phyloP scores from a whole-genome alignment of 2,113 vertebrate genomes.

The Pelecanus crispus region DNA sequence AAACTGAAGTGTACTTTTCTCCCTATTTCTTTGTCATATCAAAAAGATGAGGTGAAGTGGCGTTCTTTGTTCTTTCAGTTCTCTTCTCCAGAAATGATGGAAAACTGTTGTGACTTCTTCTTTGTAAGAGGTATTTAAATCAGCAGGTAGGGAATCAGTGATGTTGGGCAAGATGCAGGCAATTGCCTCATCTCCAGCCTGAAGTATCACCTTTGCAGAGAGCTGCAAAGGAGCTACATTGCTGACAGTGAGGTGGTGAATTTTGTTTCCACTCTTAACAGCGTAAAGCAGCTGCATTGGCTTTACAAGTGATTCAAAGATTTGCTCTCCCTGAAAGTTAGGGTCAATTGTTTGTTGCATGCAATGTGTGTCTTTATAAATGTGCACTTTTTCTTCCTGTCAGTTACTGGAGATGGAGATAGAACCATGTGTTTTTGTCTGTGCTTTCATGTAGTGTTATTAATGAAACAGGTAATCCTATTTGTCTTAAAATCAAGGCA shows the following conservation, averaged over 20 bases:
- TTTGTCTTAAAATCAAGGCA: constrained; percentile 41
- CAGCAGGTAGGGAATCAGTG: neutral
- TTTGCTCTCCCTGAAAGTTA: neutral
- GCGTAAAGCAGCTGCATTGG: neutral
- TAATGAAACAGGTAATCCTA: constrained; percentile 64
- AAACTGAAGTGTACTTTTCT: neutral
- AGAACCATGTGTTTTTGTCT: constrained; percentile 56
- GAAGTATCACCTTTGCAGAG: neutral
- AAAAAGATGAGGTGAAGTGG: neutral
- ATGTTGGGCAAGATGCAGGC: neutral
- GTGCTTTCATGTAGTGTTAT: constrained; percentile 52
- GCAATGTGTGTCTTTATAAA: neutral
- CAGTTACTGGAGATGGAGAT: constrained; percentile 51
- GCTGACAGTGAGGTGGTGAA: neutral
- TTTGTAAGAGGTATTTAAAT: neutral
- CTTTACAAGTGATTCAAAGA: neutral
- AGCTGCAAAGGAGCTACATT: neutral
- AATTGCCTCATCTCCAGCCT: neutral
- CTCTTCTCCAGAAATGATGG: neutral
- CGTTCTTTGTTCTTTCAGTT: neutral
- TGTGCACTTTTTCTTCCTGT: neutral
- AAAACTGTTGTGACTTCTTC: neutral
- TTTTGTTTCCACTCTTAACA: neutral
- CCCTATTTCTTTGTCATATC: neutral
- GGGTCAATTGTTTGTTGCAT: neutral